Evolutionary conservation across 2,113 vertebrate genomes (phyloP).

Genomic region (Chloebia gouldiae): DNA sequence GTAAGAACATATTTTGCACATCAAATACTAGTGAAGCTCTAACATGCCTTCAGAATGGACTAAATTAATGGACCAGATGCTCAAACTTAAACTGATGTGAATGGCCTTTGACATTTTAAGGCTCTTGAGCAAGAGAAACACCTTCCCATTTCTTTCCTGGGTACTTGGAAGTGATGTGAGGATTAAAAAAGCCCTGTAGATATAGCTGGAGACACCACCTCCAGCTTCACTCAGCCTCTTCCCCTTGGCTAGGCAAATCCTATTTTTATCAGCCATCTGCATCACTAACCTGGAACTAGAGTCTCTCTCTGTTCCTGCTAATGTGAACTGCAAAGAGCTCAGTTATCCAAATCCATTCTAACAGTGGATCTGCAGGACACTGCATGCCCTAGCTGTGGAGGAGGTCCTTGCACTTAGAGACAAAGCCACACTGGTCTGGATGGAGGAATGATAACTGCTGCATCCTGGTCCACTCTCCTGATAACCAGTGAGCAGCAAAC

Average conservation of each 20-base stretch:
- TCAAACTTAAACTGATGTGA: background rate
- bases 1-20: background rate
- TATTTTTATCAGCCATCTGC: conserved; percentile 38
- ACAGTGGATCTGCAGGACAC: background rate
- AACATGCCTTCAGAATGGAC: background rate
- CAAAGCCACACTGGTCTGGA: background rate
- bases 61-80: background rate
- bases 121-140: background rate
- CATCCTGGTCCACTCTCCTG: background rate
- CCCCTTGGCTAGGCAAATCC: background rate
- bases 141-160: background rate
- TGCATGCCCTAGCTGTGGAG: background rate
- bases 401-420: background rate
- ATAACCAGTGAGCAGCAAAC: background rate
- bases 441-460: background rate
- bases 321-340: background rate
- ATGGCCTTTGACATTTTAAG: background rate
- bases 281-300: background rate
- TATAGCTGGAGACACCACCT: background rate
- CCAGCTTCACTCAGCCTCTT: background rate
- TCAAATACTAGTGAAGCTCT: background rate
- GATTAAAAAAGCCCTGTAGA: background rate
- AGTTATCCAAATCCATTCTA: background rate
- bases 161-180: background rate
- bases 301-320: conserved; percentile 16